These are phyloP conservation scores for Teleopsis dalmanni DNA, from an alignment of 1,140 invertebrate species.

Conservation along the genomic window DNA sequence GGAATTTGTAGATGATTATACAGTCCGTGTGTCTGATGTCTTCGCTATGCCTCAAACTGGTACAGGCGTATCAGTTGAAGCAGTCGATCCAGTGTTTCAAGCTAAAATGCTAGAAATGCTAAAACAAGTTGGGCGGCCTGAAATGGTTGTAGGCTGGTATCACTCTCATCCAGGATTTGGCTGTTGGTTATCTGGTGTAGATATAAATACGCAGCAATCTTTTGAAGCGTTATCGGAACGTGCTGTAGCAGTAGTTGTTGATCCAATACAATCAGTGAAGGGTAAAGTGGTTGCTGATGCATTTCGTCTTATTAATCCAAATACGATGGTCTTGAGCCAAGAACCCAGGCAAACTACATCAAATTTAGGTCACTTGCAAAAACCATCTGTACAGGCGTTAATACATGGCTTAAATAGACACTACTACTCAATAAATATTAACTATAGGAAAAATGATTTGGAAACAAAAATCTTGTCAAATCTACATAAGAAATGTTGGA, in stretches of 20 bases:
- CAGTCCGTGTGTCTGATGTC: constrained; percentile 97
- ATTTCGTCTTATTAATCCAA: constrained; percentile 95
- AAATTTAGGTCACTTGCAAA: constrained; percentile 96
- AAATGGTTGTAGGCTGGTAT: constrained; percentile 99
- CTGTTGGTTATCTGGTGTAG: constrained; percentile 99
- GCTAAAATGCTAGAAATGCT: constrained; percentile 99
- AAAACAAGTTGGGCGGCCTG: constrained; percentile 95
- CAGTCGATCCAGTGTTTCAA: constrained; percentile 99
- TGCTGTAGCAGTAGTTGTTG: constrained; percentile 98
- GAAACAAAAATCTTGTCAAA: constrained; percentile 99
- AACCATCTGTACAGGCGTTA: constrained; percentile 98
- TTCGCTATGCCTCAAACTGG: constrained; percentile 99
- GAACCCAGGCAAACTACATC: constrained; percentile 98
- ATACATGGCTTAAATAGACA: constrained; percentile 98
- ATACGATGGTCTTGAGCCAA: constrained; percentile 98
- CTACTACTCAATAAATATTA: constrained; percentile 99
- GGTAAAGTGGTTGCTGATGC: constrained; percentile 94
- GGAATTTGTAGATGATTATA: constrained; percentile 99
- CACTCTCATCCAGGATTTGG: constrained; percentile 99
- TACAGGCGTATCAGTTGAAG: constrained; percentile 95
- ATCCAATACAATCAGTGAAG: constrained; percentile 99
- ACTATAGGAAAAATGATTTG: constrained; percentile 97
- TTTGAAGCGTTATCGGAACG: constrained; percentile 97
- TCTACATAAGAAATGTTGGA: constrained; percentile 99
- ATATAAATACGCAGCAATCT: constrained; percentile 99